Evolutionary conservation across 2,888 invertebrate genomes (phyloP).

Genomic region (Odontocerum albicorne): DNA sequence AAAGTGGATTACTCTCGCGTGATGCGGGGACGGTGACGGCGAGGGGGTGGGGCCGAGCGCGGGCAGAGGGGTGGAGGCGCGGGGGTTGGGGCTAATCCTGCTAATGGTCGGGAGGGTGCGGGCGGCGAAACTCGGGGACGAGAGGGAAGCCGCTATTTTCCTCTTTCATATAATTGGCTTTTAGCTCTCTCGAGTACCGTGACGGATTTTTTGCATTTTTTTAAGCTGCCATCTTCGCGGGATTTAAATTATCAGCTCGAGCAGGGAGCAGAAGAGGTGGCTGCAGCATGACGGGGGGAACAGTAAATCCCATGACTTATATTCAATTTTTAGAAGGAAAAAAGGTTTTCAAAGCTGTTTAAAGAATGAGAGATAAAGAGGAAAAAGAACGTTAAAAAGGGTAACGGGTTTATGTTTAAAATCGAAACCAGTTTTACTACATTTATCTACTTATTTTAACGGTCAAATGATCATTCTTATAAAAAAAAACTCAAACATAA

Average conservation of each 20-base stretch:
- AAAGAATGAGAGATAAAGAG: no score
- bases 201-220: slow-evolving; percentile 8
- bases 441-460: no score
- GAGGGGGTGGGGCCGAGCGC: not conserved
- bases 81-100: slow-evolving; percentile 14
- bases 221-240: slow-evolving; percentile 2
- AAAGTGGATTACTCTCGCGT: slow-evolving; percentile 14
- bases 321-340: no score
- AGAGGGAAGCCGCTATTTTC: slow-evolving; percentile 3
- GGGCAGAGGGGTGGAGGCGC: not conserved
- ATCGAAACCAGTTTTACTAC: no score
- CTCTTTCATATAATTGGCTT: slow-evolving; percentile 11
- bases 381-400: no score
- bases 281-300: no score
- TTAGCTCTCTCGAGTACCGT: not conserved
- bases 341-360: no score
- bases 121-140: not conserved
- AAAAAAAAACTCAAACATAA: no score
- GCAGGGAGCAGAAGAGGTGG: no score
- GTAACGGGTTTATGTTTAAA: no score
- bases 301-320: no score
- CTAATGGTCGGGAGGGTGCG: slow-evolving; percentile 7
- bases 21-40: not conserved
- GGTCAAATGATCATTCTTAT: no score
- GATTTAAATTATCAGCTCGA: slow-evolving; percentile 2